phyloP scores from a whole-genome alignment of 1,140 invertebrate species.

The Sminthurides bifidus region DNA sequence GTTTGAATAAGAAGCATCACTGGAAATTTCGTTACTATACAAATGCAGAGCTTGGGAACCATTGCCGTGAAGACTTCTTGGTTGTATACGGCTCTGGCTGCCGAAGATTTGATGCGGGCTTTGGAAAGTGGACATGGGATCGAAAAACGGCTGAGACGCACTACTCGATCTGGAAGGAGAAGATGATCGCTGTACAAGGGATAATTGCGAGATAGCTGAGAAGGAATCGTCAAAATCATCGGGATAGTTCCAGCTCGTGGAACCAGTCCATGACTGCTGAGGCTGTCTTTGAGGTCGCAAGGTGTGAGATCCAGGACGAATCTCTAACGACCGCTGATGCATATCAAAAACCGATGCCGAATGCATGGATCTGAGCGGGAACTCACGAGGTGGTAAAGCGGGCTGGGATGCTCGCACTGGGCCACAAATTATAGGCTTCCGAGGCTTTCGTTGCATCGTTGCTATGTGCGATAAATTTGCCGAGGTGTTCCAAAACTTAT shows the following conservation, averaged over 20 bases:
- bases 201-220: too few species aligned
- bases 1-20: too few species aligned
- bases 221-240: too few species aligned
- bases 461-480: conserved; percentile 28
- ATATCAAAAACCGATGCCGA: conserved; percentile 25
- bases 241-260: conserved; percentile 16
- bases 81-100: too few species aligned
- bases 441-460: conserved; percentile 20
- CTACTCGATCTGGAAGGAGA: conserved; percentile 20
- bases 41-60: too few species aligned
- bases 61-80: too few species aligned
- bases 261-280: too few species aligned
- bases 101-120: too few species aligned
- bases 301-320: neutral
- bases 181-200: conserved; percentile 15
- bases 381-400: conserved; percentile 26
- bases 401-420: conserved; percentile 26
- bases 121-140: conserved; percentile 4
- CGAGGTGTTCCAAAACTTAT: conserved; percentile 13
- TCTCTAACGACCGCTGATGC: conserved; percentile 12
- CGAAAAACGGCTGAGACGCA: neutral
- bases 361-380: neutral
- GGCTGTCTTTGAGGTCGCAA: conserved; percentile 7
- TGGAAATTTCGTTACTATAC: too few species aligned
- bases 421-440: conserved; percentile 8